These are phyloP conservation scores for Hyposoter dolosus DNA, from an alignment of 2,888 invertebrate genomes.

Conservation along the genomic window DNA sequence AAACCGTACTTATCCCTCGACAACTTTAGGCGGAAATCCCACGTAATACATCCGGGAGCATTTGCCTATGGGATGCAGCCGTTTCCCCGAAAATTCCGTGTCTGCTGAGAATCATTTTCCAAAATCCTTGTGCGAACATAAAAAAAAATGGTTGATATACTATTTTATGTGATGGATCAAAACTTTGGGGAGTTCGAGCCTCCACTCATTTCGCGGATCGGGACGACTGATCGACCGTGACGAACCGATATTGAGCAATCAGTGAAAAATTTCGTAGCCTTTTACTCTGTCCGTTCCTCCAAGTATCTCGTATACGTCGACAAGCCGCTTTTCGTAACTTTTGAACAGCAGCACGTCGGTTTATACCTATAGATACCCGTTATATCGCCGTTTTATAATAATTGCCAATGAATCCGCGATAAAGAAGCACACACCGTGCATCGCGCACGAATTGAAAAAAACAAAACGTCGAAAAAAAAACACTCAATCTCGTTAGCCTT, in stretches of 20 bases:
- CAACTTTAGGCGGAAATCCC: constrained; percentile 43
- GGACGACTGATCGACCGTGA: constrained; percentile 60
- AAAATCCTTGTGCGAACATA: constrained; percentile 4
- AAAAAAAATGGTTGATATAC: background rate
- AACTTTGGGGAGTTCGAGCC: background rate
- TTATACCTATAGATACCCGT: constrained; percentile 12
- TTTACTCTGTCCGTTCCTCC: constrained; percentile 18
- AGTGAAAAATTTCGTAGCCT: constrained; percentile 63
- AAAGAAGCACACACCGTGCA: constrained; percentile 24
- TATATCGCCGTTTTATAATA: constrained; percentile 46
- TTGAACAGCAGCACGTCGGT: background rate
- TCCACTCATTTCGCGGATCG: constrained; percentile 64
- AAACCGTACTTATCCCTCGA: constrained; percentile 7
- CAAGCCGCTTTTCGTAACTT: constrained; percentile 43
- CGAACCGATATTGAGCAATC: constrained; percentile 69
- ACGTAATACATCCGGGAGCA: constrained; percentile 67
- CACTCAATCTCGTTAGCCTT: constrained; percentile 31
- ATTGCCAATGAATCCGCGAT: constrained; percentile 40
- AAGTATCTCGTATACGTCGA: background rate
- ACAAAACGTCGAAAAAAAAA: background rate
- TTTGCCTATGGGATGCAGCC: constrained; percentile 30
- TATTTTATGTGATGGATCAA: constrained; percentile 15
- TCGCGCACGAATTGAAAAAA: constrained; percentile 26
- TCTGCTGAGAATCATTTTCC: background rate
- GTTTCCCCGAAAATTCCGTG: constrained; percentile 44